Base-by-base conservation (phyloP, 2,888 invertebrate species). In the Patella pellucida region DNA sequence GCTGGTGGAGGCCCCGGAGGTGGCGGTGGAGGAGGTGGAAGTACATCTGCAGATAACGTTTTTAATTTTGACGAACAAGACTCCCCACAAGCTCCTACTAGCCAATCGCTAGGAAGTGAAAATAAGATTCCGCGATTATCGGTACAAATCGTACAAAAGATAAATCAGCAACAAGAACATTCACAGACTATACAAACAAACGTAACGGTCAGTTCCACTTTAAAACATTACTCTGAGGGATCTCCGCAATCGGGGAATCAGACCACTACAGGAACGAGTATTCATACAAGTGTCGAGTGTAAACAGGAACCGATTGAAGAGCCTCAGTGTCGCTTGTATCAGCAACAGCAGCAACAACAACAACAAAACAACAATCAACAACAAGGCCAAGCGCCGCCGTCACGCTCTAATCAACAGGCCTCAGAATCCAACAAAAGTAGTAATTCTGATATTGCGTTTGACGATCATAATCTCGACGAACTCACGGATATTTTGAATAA, bases 101-200 rank as follows among this genome's bases (percentile, higher is more conserved):
- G 72, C 51, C 69, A 31, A 27, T 31, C 74, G 15, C 52, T 76
- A n/a, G 75, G 73, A 27, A 76, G 81, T 72, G 79, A 80, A 67
- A 78, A 79, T 41, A 78, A 77, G n/a, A 74, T 84, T 62, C 83
- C 84, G 9, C 83, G 83, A 76, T 96, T 97, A 92, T 96, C 96
- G 5, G 96, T 97, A 79, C 96, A 97, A 92, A 97, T 97, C 86
- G 96, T 97, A 31, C 97, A 97, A 90, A 86, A 87, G 80, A 96
- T 96, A 90, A 96, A 96, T 80, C 70, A 68, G 31, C 81, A 78
- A 73, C 95, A 95, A 70, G 96, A 95, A 89, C 96, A 96, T 89
- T 95, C 96, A 73, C 96, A 96, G 89, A 96, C 96, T 92, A 96
- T 96, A 95, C 88, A 87, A 75, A 96, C 97, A 82, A 96, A 96